Conservation (phyloP, 2,797 vertebrate genomes). For the Phoeniculus purpureus region DNA sequence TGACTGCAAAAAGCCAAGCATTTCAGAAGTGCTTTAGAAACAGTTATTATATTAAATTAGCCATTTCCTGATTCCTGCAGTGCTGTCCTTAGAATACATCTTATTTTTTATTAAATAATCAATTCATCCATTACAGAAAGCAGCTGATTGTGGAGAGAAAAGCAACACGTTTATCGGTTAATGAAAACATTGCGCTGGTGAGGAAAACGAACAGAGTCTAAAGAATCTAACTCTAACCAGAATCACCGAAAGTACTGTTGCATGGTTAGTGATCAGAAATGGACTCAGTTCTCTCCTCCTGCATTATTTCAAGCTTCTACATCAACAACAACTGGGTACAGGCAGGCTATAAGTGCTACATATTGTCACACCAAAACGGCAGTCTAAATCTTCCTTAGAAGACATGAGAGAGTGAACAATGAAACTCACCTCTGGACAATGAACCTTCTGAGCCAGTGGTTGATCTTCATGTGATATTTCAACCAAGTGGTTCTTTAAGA, state of each 20-base stretch:
- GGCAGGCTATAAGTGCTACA: not conserved
- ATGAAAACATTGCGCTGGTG: not conserved
- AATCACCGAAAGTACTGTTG: not conserved
- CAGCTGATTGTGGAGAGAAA: not conserved
- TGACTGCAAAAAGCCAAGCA: constrained; percentile 23
- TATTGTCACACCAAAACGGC: not conserved
- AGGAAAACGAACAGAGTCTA: not conserved
- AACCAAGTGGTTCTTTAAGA: constrained; percentile 56
- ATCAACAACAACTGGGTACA: not conserved
- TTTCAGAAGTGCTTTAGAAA: constrained; percentile 38
- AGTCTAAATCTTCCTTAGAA: not conserved
- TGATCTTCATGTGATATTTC: constrained; percentile 52
- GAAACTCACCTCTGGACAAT: constrained; percentile 67
- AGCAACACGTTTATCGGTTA: not conserved
- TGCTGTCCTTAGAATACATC: not conserved
- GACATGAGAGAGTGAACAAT: not conserved
- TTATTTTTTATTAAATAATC: constrained; percentile 20
- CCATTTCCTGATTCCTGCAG: constrained; percentile 14
- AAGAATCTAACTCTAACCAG: not conserved
- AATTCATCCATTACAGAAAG: not conserved
- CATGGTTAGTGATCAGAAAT: not conserved
- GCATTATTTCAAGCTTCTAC: not conserved
- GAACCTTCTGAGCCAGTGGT: not conserved
- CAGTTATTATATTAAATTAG: constrained; percentile 28
- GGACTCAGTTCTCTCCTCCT: not conserved